Percentiles rank a stretch among this genome's conserved stretches.
Evolutionary conservation across 2,888 invertebrate species (phyloP).

Genomic region (Luperina nickerlii): DNA sequence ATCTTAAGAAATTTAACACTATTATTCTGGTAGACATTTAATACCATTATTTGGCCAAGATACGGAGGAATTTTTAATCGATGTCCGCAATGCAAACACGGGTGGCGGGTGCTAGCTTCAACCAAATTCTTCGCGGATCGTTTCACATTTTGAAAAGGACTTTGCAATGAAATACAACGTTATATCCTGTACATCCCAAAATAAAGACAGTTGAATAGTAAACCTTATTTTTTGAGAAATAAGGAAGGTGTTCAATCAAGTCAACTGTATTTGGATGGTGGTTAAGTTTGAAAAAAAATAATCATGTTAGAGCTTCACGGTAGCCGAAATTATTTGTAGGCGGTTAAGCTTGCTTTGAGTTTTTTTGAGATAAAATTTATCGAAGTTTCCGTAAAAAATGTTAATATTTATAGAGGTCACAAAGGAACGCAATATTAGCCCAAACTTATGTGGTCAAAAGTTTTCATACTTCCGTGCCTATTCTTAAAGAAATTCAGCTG

Average conservation of each 20-base stretch:
- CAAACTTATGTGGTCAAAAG: constrained; percentile 52
- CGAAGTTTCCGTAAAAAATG: constrained; percentile 53
- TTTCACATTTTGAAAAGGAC: constrained; percentile 82
- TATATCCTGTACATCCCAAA: constrained; percentile 21
- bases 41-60: constrained; percentile 83
- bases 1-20: constrained; percentile 88
- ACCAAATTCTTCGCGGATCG: constrained; percentile 86
- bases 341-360: constrained; percentile 76
- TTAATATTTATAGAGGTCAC: constrained; percentile 53
- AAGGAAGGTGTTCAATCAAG: constrained; percentile 42
- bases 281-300: constrained; percentile 73
- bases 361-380: constrained; percentile 69
- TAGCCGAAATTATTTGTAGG: constrained; percentile 83
- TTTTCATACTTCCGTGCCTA: constrained; percentile 40
- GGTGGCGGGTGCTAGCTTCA: constrained; percentile 80
- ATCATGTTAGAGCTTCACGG: constrained; percentile 85
- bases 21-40: constrained; percentile 83
- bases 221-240: constrained; percentile 55
- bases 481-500: constrained; percentile 53
- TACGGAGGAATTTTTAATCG: constrained; percentile 77
- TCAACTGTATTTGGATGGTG: constrained; percentile 32
- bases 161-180: constrained; percentile 72
- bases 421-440: constrained; percentile 44
- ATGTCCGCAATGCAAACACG: constrained; percentile 87
- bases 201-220: constrained; percentile 49